Evolutionary conservation across 2,888 invertebrate genomes (phyloP).

Genomic region (Ochlodes sylvanus): DNA sequence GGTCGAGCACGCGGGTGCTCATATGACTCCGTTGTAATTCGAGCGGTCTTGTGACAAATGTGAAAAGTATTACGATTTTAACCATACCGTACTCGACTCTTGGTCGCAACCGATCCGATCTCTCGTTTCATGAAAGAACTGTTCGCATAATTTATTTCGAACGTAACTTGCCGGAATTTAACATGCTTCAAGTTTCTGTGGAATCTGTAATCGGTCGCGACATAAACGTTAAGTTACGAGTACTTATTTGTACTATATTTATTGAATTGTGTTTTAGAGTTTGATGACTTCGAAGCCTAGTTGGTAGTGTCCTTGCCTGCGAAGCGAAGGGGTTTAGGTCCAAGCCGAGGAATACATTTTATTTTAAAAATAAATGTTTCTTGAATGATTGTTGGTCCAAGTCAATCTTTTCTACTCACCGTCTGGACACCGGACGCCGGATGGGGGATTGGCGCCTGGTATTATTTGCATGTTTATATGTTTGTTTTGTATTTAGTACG

Average conservation of each 20-base stretch:
- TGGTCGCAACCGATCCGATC: constrained; percentile 35
- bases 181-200: constrained; percentile 13
- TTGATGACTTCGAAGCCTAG: too few relatives aligned
- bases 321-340: too few relatives aligned
- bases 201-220: constrained; percentile 22
- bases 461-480: too few relatives aligned
- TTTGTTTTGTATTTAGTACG: too few relatives aligned
- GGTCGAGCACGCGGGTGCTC: constrained; percentile 62
- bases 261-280: not conserved
- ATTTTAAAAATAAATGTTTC: too few relatives aligned
- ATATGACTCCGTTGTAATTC: constrained; percentile 69
- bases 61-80: constrained; percentile 67
- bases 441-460: too few relatives aligned
- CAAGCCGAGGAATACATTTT: too few relatives aligned
- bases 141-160: constrained; percentile 22
- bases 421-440: too few relatives aligned
- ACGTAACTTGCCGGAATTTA: constrained; percentile 18
- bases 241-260: not conserved
- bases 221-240: not conserved
- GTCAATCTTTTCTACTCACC: too few relatives aligned
- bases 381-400: too few relatives aligned
- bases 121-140: constrained; percentile 42
- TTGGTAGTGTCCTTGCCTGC: too few relatives aligned
- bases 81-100: constrained; percentile 47
- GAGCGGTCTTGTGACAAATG: constrained; percentile 73